Evolutionary conservation across 2,113 vertebrate genomes (phyloP).

Genomic region (Oostethus manadensis): DNA sequence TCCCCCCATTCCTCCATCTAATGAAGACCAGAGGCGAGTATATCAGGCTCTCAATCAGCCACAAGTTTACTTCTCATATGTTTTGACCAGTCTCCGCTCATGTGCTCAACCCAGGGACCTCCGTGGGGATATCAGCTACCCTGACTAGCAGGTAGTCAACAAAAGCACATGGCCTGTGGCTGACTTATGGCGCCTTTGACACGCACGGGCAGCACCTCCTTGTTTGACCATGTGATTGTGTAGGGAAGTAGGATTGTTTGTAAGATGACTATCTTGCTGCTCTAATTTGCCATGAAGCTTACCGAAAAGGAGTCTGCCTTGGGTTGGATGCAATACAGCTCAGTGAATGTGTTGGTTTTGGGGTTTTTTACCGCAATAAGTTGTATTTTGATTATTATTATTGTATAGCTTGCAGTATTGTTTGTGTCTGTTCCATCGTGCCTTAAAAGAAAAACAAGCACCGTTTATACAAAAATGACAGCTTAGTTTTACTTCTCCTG

Average conservation of each 20-base stretch:
- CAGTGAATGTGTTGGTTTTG: neutral
- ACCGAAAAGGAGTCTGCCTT: constrained; percentile 17
- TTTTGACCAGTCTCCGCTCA: constrained; percentile 56
- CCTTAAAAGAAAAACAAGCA: too few species aligned
- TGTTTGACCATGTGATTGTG: constrained; percentile 43
- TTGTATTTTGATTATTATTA: neutral
- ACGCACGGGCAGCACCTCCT: constrained; percentile 37
- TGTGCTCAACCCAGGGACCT: constrained; percentile 38
- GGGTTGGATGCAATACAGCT: neutral
- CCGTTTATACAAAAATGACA: too few species aligned
- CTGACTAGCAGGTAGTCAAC: constrained; percentile 43
- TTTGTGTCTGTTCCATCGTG: too few species aligned
- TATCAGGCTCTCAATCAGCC: constrained; percentile 63
- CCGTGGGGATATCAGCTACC: constrained; percentile 50
- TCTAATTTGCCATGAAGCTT: constrained; percentile 40
- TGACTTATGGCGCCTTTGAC: constrained; percentile 41
- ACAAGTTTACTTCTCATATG: constrained; percentile 58
- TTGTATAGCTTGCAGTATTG: neutral
- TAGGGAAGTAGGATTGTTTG: constrained; percentile 22
- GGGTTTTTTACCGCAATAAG: neutral
- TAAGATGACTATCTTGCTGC: constrained; percentile 23
- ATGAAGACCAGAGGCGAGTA: constrained; percentile 68
- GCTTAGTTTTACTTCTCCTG: too few species aligned
- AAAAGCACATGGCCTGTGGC: constrained; percentile 42
- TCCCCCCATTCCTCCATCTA: constrained; percentile 64